A percentile compares a stretch with the other conserved stretches of the same genome.
These are phyloP conservation scores for Melanchra persicariae DNA, from an alignment of 2,888 invertebrate genomes.

Conservation along the genomic window DNA sequence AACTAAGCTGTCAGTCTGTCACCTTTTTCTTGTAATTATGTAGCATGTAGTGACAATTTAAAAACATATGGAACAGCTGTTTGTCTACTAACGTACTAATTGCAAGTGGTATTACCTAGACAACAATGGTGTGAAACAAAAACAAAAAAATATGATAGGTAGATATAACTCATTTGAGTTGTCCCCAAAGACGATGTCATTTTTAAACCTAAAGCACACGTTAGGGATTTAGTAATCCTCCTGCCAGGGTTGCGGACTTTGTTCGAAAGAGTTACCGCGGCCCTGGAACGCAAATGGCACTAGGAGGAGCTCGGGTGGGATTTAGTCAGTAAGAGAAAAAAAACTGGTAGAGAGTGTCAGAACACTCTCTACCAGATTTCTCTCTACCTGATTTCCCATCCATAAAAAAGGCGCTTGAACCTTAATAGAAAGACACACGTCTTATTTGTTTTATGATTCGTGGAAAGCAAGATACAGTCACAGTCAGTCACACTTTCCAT, in stretches of 20 bases:
- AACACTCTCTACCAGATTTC: too few relatives aligned
- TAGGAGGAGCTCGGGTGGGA: too few relatives aligned
- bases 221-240: too few relatives aligned
- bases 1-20: constrained; percentile 38
- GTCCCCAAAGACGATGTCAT: not conserved
- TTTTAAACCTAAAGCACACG: not conserved
- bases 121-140: not conserved
- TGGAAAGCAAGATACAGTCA: constrained; percentile 3
- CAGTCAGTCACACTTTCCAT: not conserved
- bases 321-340: too few relatives aligned
- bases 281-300: too few relatives aligned
- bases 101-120: constrained; percentile 12
- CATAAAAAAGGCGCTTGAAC: too few relatives aligned
- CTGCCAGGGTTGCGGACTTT: too few relatives aligned
- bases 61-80: constrained; percentile 19
- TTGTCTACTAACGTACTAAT: not conserved
- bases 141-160: not conserved
- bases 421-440: not conserved
- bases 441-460: not conserved
- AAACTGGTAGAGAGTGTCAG: too few relatives aligned
- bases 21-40: constrained; percentile 43
- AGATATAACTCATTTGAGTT: not conserved
- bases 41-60: constrained; percentile 3
- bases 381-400: too few relatives aligned
- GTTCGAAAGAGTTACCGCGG: too few relatives aligned